These are phyloP conservation scores for Eira barbara DNA, from an alignment of 2,113 vertebrate species.

Conservation along the genomic window DNA sequence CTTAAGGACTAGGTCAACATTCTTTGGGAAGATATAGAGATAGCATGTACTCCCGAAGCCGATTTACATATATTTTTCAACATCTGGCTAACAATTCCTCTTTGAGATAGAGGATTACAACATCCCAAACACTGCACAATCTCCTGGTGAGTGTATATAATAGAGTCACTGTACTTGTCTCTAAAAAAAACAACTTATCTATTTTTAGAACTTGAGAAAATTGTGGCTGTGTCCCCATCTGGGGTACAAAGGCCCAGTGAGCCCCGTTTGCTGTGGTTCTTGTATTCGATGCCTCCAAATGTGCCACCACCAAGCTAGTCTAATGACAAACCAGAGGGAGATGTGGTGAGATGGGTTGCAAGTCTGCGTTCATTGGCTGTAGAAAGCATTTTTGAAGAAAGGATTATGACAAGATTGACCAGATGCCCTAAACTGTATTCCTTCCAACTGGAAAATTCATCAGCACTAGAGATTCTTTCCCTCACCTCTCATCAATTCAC, in stretches of 20 bases:
- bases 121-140: slow-evolving; percentile 42
- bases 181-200: slow-evolving; percentile 60
- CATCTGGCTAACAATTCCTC: slow-evolving; percentile 62
- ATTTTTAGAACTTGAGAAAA: slow-evolving; percentile 61
- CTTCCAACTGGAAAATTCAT: not conserved
- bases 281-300: slow-evolving; percentile 5
- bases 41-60: slow-evolving; percentile 21
- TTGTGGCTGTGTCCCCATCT: slow-evolving; percentile 30
- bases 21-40: slow-evolving; percentile 41
- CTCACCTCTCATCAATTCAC: not conserved
- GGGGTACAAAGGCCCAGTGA: slow-evolving; percentile 63
- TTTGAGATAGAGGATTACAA: slow-evolving; percentile 63
- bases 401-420: not conserved
- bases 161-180: slow-evolving; percentile 67
- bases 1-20: slow-evolving; percentile 33
- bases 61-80: slow-evolving; percentile 64
- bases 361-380: not conserved
- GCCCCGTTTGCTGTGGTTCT: not conserved
- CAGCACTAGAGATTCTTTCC: not conserved
- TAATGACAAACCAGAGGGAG: not conserved
- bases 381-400: not conserved
- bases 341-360: not conserved
- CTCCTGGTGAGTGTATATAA: slow-evolving; percentile 63
- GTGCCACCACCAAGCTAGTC: not conserved
- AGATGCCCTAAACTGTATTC: not conserved